phyloP scores from a whole-genome alignment of 2,888 invertebrate genomes.

The Synanthedon formicaeformis region DNA sequence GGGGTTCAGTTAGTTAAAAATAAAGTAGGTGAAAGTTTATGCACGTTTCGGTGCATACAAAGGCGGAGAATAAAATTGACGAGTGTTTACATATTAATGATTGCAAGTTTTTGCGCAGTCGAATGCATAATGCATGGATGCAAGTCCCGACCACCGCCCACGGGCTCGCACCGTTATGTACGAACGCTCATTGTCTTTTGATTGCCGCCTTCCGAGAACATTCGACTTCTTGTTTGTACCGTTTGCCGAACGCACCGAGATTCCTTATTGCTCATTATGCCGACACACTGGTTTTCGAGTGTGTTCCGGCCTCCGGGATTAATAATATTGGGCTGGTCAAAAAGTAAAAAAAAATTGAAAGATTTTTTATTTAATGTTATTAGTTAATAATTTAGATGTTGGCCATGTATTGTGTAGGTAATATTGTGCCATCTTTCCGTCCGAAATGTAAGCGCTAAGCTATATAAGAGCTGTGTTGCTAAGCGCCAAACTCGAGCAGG shows the following conservation, averaged over 20 bases:
- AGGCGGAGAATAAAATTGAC: neutral
- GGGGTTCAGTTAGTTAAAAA: too few relatives aligned
- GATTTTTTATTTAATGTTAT: too few relatives aligned
- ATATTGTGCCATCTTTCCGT: too few relatives aligned
- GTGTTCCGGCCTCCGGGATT: too few relatives aligned
- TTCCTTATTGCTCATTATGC: conserved; percentile 53
- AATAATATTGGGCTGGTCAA: too few relatives aligned
- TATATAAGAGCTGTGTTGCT: too few relatives aligned
- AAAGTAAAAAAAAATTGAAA: too few relatives aligned
- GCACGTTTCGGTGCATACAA: neutral
- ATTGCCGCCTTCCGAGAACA: conserved; percentile 56
- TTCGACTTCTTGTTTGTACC: conserved; percentile 46
- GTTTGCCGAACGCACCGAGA: conserved; percentile 37
- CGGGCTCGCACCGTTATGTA: conserved; percentile 46
- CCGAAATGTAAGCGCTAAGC: too few relatives aligned
- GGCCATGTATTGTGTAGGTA: too few relatives aligned
- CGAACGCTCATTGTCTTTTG: conserved; percentile 50
- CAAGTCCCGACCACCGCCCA: conserved; percentile 26
- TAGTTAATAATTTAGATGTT: too few relatives aligned
- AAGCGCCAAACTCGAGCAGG: too few relatives aligned
- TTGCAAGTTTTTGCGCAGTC: conserved; percentile 34
- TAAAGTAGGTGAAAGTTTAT: too few relatives aligned
- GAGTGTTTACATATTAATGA: conserved; percentile 24
- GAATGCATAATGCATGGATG: conserved; percentile 42
- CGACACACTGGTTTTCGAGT: conserved; percentile 31